Conservation (phyloP, 30 jellyfish, hydroid and myxozoan species). For the Turritopsis dohrnii region DNA sequence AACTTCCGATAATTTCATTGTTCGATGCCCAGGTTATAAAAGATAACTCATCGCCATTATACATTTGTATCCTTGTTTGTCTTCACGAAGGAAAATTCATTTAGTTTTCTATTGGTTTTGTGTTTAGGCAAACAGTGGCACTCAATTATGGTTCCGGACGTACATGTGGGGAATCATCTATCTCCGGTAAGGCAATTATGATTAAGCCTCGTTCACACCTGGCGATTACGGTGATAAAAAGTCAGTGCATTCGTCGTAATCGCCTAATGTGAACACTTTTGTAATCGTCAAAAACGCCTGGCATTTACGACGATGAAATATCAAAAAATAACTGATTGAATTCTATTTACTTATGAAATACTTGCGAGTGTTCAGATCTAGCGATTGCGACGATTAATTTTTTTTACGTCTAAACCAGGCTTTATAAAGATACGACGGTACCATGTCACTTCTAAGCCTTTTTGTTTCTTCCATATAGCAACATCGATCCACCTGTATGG, state of each 20-base stretch:
- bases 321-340: no score
- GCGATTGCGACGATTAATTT: not conserved
- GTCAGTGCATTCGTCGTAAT: no score
- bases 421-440: not conserved
- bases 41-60: no score
- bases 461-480: constrained; percentile 33
- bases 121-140: constrained; percentile 92
- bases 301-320: no score
- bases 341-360: no score
- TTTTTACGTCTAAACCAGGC: not conserved
- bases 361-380: no score
- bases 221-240: not conserved
- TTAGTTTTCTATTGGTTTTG: not conserved
- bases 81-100: no score
- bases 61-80: no score
- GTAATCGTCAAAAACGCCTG: no score
- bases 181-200: constrained; percentile 44
- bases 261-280: no score
- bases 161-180: constrained; percentile 98
- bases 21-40: no score
- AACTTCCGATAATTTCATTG: no score
- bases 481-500: constrained; percentile 97
- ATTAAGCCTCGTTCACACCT: not conserved
- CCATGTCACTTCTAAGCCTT: not conserved
- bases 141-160: constrained; percentile 95